Percentiles rank a stretch among this genome's conserved stretches.
Conservation (phyloP, 2,797 vertebrate genomes). For the Pipistrellus pygmaeus region DNA sequence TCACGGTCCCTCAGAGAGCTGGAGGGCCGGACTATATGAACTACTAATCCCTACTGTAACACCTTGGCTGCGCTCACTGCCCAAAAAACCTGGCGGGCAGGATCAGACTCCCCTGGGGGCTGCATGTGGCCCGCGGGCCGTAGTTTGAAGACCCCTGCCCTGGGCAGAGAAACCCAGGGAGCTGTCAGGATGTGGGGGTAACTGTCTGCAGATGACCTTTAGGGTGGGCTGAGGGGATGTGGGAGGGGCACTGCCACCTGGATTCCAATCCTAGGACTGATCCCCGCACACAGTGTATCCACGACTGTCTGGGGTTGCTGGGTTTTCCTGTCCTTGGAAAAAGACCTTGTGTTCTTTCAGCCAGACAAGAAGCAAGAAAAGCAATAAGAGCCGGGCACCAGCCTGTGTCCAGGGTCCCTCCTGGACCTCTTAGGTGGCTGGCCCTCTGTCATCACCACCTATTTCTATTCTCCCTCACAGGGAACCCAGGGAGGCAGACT, state of each 20-base stretch:
- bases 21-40: no score
- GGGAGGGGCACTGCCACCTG: not conserved
- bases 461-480: not conserved
- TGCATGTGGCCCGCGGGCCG: no score
- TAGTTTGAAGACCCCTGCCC: no score
- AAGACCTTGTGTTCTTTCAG: not conserved
- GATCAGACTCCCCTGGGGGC: no score
- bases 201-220: not conserved
- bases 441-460: not conserved
- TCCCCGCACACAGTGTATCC: not conserved
- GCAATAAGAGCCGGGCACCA: not conserved
- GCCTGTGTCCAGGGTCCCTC: not conserved
- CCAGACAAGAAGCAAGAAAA: constrained; percentile 11
- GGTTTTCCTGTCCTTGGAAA: not conserved
- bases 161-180: not conserved
- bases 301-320: not conserved
- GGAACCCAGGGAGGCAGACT: not conserved
- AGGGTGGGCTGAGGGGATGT: not conserved
- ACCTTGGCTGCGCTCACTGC: no score
- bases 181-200: not conserved
- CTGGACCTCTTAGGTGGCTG: not conserved
- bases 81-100: no score
- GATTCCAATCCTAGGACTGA: not conserved
- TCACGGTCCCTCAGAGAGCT: no score
- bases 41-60: no score